Evolutionary conservation across 2,797 vertebrate genomes (phyloP).

Genomic region (Mormyrops attenuatus): DNA sequence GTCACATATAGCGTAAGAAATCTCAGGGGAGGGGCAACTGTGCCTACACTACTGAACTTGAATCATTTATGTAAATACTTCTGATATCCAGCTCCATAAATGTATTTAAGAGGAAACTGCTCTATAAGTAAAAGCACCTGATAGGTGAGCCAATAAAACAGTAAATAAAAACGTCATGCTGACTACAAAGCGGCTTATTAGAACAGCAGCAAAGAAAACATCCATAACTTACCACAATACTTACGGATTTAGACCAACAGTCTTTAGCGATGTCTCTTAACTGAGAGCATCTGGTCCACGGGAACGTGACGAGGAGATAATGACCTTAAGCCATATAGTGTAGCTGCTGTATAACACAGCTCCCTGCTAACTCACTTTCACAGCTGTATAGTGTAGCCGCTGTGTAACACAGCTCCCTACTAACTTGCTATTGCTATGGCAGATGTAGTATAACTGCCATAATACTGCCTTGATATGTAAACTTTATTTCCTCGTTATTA

Average conservation of each 20-base stretch:
- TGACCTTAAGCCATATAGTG: not conserved
- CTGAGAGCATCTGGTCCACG: not conserved
- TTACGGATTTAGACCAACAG: not conserved
- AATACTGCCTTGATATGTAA: not conserved
- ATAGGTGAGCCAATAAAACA: not conserved
- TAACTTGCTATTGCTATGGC: not conserved
- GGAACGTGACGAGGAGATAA: not conserved
- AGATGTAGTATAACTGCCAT: not conserved
- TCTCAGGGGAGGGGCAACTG: not conserved
- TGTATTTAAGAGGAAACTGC: not conserved
- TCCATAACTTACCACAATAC: not conserved
- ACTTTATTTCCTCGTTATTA: not conserved
- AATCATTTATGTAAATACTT: not conserved
- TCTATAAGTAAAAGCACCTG: not conserved
- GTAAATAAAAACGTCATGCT: constrained; percentile 1
- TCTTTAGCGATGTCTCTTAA: not conserved
- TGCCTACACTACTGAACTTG: not conserved
- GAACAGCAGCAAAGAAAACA: not conserved
- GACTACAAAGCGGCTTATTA: not conserved
- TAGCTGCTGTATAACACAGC: too few relatives aligned
- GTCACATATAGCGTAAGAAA: not conserved
- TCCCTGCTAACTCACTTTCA: not conserved
- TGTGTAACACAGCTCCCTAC: not conserved
- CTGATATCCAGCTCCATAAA: not conserved
- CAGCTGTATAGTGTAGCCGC: not conserved